A percentile compares a stretch with the other conserved stretches of the same genome.
Conservation (phyloP, 2,797 vertebrate genomes). For the Mus minutoides region DNA sequence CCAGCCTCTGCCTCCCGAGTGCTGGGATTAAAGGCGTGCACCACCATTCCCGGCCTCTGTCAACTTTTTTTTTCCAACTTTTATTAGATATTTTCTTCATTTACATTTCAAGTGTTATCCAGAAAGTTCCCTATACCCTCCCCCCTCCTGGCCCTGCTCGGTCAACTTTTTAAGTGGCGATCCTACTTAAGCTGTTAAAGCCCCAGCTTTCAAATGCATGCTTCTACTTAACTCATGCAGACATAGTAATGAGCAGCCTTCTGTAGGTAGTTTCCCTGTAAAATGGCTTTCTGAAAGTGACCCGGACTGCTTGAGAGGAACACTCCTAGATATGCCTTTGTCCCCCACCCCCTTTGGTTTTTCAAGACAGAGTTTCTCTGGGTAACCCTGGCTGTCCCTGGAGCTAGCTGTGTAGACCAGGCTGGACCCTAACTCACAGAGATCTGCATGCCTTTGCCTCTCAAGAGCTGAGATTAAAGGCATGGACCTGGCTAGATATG, state of each 20-base stretch:
- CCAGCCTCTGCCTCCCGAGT: too few species aligned
- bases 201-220: background rate
- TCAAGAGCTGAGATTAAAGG: background rate
- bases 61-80: too few species aligned
- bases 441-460: background rate
- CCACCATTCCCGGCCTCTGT: too few species aligned
- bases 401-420: background rate
- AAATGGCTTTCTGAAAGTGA: background rate
- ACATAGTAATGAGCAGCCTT: accelerated
- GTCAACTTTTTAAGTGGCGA: background rate
- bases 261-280: accelerated
- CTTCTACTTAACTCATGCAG: background rate
- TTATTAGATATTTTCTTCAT: too few species aligned
- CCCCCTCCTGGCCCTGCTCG: too few species aligned
- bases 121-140: too few species aligned
- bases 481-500: too few species aligned
- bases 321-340: background rate
- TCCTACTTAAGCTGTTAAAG: background rate
- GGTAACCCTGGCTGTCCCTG: background rate
- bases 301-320: background rate
- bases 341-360: background rate
- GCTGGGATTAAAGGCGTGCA: too few species aligned
- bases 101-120: too few species aligned
- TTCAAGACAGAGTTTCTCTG: background rate
- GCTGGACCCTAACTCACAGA: background rate